Base-by-base conservation (phyloP, 2,888 invertebrate species). In the Imbricaverruca yamaguchii region DNA sequence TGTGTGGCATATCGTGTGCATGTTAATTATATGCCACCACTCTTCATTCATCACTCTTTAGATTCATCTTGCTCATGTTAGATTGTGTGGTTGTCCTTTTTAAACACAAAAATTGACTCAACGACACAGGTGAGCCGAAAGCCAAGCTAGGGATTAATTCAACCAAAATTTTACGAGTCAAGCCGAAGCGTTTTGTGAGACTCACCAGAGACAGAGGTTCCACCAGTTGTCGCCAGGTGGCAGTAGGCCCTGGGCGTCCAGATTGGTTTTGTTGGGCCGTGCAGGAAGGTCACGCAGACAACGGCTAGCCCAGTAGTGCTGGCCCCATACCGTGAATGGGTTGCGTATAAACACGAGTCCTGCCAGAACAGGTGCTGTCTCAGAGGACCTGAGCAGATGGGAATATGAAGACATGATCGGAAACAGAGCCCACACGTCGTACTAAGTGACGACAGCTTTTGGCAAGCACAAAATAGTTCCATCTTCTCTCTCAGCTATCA, bases 281-380 rank as follows among this genome's bases (percentile, higher is more conserved):
- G 87, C 90, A 0, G 96, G 91, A 87, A 93, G 96, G 84, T 93
- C 92, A 85, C 90, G 89, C 78, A 97, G 87, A 86, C 94, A 93
- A 87, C 92, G 91, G 81, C 91, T 88, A 53, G 93, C 92, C 96
- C 96, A 97, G 86, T 93, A 93, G 81, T 92, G 90, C 87, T 96
- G 95, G 0, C 94, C 95, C 55, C 89, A 85, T 12, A 88, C 84
- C 57, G 92, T 93, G 86, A 97, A 97, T 23, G 96, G 95, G 88
- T 96, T 95, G 85, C 89, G 89, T 82, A 97, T 92, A 81, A 94
- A 90, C 84, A 94, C 87, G 80, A 97, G 89, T n/a, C 96, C 92
- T 91, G 85, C 81, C 86, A 86, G 82, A 79, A n/a, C 67, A 74
- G 80, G 21, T 11, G 23, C 13, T 13, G 21, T 6, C 12, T 18